Conservation (phyloP, 2,888 invertebrate species). For the Platycheirus albimanus region DNA sequence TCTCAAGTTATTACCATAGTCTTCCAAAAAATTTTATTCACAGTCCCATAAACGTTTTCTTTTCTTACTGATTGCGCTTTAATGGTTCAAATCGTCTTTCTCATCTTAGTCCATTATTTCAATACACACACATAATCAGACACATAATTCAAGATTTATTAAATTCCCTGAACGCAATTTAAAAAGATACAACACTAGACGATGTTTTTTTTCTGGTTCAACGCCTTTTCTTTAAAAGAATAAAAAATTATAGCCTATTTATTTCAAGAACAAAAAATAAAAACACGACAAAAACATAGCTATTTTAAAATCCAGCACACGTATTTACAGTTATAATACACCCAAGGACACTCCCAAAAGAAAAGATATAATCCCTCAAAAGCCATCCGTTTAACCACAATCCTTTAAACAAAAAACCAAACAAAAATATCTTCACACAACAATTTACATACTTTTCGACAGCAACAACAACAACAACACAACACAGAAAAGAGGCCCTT, state of each 20-base stretch:
- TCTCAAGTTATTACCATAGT: no score
- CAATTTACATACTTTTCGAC: slow-evolving; percentile 51
- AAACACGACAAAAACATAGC: slow-evolving; percentile 6
- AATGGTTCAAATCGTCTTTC: slow-evolving; percentile 50
- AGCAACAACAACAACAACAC: slow-evolving; percentile 22
- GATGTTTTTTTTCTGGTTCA: slow-evolving; percentile 40
- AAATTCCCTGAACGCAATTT: slow-evolving; percentile 26
- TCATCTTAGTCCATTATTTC: slow-evolving; percentile 45
- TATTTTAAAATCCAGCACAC: slow-evolving; percentile 32
- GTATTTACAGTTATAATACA: slow-evolving; percentile 25
- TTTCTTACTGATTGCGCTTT: slow-evolving; percentile 22
- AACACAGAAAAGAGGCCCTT: slow-evolving; percentile 42
- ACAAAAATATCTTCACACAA: slow-evolving; percentile 30
- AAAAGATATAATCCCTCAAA: slow-evolving; percentile 48
- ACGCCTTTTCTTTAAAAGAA: slow-evolving; percentile 39
- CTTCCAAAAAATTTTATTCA: background rate
- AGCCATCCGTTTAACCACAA: slow-evolving; percentile 55
- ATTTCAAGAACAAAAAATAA: slow-evolving; percentile 33
- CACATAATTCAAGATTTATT: slow-evolving; percentile 46
- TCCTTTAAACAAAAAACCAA: slow-evolving; percentile 27
- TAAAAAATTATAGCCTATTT: slow-evolving; percentile 62
- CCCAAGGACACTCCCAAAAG: slow-evolving; percentile 44
- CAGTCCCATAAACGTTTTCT: background rate
- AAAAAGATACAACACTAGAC: slow-evolving; percentile 32
- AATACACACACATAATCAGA: slow-evolving; percentile 12